A percentile compares a stretch with the other conserved stretches of the same genome.
phyloP scores from a whole-genome alignment of 2,113 vertebrate genomes.

The Heterotilapia buettikoferi region DNA sequence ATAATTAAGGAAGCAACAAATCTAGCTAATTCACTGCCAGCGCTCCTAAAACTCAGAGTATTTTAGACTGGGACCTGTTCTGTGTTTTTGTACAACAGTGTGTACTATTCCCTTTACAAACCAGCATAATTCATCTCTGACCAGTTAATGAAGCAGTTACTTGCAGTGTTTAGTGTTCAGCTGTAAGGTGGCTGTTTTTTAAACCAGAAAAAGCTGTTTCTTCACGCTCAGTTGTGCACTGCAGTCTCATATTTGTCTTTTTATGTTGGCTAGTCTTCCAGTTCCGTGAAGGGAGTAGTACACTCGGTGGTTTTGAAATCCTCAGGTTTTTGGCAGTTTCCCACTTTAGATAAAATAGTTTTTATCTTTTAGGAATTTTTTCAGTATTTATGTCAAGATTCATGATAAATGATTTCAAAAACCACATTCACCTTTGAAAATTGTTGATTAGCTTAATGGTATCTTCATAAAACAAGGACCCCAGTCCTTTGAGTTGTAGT shows the following conservation, averaged over 20 bases:
- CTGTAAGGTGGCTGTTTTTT: not conserved
- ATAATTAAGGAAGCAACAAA: not conserved
- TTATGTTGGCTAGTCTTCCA: not conserved
- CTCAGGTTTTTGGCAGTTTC: not conserved
- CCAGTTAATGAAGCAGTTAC: not conserved
- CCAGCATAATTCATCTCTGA: not conserved
- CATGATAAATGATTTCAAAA: not conserved
- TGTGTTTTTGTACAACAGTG: not conserved
- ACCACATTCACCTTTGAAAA: not conserved
- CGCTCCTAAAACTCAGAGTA: not conserved
- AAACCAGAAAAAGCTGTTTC: not conserved
- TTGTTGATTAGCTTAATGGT: not conserved
- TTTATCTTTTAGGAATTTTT: not conserved
- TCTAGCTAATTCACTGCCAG: fast-evolving
- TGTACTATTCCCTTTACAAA: not conserved
- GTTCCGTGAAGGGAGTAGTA: fast-evolving
- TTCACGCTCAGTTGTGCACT: not conserved
- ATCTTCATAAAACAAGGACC: not conserved
- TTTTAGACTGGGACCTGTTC: not conserved
- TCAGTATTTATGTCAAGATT: not conserved
- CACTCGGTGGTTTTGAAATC: not conserved
- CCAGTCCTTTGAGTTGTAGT: not conserved
- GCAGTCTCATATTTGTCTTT: not conserved
- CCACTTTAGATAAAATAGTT: not conserved
- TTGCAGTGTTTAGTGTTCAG: not conserved